Conservation (phyloP, 1,140 invertebrate genomes). For the Formica selysi region DNA sequence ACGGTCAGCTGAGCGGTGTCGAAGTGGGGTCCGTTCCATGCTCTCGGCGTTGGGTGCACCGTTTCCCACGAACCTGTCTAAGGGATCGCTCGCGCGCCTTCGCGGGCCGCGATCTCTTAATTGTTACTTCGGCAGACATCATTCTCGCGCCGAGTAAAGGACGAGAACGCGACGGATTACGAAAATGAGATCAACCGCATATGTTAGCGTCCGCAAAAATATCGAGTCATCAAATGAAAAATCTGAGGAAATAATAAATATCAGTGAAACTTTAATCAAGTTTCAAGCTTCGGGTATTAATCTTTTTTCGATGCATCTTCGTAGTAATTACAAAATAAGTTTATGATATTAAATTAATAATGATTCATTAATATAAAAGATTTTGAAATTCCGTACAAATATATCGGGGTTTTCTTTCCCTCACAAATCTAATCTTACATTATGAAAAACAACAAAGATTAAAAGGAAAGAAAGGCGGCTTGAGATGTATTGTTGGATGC, state of each 20-base stretch:
- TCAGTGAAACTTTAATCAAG: neutral
- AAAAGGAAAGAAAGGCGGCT: neutral
- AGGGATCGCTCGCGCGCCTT: slow-evolving; percentile 59
- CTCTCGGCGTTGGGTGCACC: slow-evolving; percentile 75
- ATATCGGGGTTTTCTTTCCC: neutral
- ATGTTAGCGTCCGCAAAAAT: neutral
- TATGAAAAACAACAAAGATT: neutral
- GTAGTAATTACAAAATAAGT: too few relatives aligned
- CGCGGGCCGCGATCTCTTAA: slow-evolving; percentile 81
- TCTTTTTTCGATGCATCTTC: neutral
- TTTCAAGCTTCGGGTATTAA: neutral
- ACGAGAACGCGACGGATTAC: neutral
- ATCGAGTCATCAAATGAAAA: neutral
- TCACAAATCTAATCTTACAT: neutral
- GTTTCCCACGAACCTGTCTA: slow-evolving; percentile 79
- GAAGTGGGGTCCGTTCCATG: slow-evolving; percentile 77
- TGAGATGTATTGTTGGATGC: neutral
- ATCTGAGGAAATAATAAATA: neutral
- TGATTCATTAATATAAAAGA: neutral
- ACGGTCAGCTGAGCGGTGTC: slow-evolving; percentile 72
- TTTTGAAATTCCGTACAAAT: neutral
- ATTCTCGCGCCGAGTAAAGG: neutral
- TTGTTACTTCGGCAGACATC: slow-evolving; percentile 77
- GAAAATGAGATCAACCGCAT: slow-evolving; percentile 32
- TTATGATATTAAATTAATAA: neutral